Conservation (phyloP, 2,888 invertebrate species). For the Osmoderma eremita region DNA sequence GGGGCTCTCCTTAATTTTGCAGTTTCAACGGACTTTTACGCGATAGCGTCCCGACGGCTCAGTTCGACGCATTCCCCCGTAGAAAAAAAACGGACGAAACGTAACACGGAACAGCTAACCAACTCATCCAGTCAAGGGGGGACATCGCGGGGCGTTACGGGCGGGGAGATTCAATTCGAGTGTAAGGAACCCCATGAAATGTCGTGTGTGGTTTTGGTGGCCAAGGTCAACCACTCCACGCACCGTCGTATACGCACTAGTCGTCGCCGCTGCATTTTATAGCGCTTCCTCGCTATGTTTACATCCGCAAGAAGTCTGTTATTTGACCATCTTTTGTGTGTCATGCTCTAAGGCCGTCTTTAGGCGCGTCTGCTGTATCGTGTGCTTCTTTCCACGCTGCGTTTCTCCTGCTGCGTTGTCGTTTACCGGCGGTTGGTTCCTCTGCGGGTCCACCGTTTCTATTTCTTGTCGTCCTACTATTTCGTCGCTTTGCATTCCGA, state of each 20-base stretch:
- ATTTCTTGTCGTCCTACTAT: slow-evolving; percentile 5
- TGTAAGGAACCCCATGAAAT: slow-evolving; percentile 56
- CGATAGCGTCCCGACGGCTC: not conserved
- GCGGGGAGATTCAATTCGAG: slow-evolving; percentile 47
- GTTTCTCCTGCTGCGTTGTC: slow-evolving; percentile 8
- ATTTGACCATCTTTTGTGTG: slow-evolving; percentile 42
- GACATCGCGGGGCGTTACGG: slow-evolving; percentile 37
- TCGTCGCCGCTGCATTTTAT: slow-evolving; percentile 56
- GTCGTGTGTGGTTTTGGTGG: slow-evolving; percentile 58
- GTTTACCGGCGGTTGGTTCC: not conserved
- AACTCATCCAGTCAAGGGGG: slow-evolving; percentile 8
- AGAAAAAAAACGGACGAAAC: slow-evolving; percentile 16
- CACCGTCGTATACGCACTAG: slow-evolving; percentile 44
- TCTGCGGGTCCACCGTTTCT: not conserved
- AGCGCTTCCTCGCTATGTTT: slow-evolving; percentile 55
- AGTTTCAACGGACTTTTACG: not conserved
- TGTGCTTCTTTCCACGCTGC: slow-evolving; percentile 4
- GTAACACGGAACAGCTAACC: slow-evolving; percentile 13
- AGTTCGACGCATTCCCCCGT: slow-evolving; percentile 11
- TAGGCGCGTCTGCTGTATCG: slow-evolving; percentile 24
- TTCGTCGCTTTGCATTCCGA: slow-evolving; percentile 9
- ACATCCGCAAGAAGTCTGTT: slow-evolving; percentile 52
- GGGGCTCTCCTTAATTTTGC: slow-evolving; percentile 21
- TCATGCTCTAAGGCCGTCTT: slow-evolving; percentile 34
- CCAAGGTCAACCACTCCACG: slow-evolving; percentile 60